Evolutionary conservation across 2,797 vertebrate genomes (phyloP), one percentile per base, ranked within the genome.

Genomic region (Micrastur ruficollis): DNA sequence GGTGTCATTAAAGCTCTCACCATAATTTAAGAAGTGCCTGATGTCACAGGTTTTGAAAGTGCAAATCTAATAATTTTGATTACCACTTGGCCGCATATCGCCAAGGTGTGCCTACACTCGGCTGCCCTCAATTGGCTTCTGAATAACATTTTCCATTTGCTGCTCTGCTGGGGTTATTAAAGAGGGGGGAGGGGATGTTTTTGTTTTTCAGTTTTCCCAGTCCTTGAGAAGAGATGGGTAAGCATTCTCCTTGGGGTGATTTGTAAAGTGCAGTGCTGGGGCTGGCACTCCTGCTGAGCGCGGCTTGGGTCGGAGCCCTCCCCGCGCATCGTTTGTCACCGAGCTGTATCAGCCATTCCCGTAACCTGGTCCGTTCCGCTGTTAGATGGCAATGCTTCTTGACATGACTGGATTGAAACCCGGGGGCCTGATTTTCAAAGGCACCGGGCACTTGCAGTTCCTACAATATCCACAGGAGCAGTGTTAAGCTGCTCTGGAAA

Each of bases 141-240:
- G n/a, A 29, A 29, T 38, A 63, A 36, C 61, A 20, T 55, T 84
- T 93, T 79, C 87, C 61, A 8, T 94, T 88, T 58, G 81, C 85
- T 71, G 75, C 87, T 67, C 65, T 84, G 52, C 78, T 81, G 42
- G 34, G n/a, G 65, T 79, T 91, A 80, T 92, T 93, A 88, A 81
- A 80, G 71, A 38, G 11, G 52, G 58, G 32, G 38, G 74, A 50
- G 56, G 53, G 58, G n/a, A 9, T 59, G 44, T 1, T 17, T 53
- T 86, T 56, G 34, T 14, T 61, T 50, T 78, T 32, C 59, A 78
- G 53, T 59, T 83, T 84, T 83, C 52, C 65, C 78, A 70, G 88
- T 81, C 88, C 84, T 96, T 92, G 93, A 96, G 93, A 96, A 94
- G 34, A 86, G 86, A 91, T 73, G 32, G 32, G 65, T 95, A 86